phyloP scores from a whole-genome alignment of 2,888 invertebrate species.

The Leucoma salicis region DNA sequence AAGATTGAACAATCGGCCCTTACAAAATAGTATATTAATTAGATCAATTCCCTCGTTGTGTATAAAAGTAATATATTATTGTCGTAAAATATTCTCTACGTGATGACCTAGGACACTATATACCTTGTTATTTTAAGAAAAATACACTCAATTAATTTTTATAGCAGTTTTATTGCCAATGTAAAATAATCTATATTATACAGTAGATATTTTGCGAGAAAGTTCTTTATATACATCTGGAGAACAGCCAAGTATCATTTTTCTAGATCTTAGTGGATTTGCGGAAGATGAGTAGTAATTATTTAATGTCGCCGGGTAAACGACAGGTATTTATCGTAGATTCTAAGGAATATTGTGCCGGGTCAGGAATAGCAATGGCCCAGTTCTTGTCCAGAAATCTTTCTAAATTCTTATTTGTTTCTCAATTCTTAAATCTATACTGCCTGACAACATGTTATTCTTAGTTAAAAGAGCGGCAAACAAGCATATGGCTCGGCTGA shows the following conservation, averaged over 20 bases:
- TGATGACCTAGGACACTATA: constrained; percentile 1
- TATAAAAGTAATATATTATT: too few species aligned
- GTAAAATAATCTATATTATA: not conserved
- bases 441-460: too few species aligned
- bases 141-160: not conserved
- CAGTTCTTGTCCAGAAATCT: not conserved
- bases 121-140: not conserved
- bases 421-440: too few species aligned
- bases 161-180: not conserved
- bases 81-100: too few species aligned
- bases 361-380: not conserved
- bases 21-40: too few species aligned
- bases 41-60: too few species aligned
- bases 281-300: constrained; percentile 7
- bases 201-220: not conserved
- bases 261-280: constrained; percentile 7
- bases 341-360: not conserved
- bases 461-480: too few species aligned
- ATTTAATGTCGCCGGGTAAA: constrained; percentile 6
- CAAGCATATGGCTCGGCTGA: too few species aligned
- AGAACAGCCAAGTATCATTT: constrained; percentile 3
- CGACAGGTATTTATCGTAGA: constrained; percentile 6
- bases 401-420: too few species aligned
- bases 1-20: too few species aligned
- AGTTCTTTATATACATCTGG: constrained; percentile 1